These are phyloP conservation scores for Eudasyphora cyanicolor DNA, from an alignment of 2,888 invertebrate species.

Conservation along the genomic window DNA sequence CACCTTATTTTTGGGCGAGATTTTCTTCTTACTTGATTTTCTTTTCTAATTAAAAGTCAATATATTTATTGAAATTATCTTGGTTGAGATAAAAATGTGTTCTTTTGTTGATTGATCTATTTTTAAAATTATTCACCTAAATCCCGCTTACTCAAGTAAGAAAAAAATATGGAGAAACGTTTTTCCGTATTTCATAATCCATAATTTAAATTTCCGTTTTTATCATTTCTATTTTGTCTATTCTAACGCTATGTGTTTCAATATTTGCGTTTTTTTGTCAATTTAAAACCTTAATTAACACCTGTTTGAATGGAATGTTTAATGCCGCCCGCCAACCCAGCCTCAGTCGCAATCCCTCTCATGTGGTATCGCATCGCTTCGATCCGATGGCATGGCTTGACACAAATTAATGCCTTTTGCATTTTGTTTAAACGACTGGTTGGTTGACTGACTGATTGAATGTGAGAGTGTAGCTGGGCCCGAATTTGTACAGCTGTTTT, in stretches of 20 bases:
- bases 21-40: no score
- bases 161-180: no score
- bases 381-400: background rate
- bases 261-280: conserved; percentile 6
- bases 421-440: background rate
- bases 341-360: background rate
- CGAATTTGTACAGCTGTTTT: conserved; percentile 30
- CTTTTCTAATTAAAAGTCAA: no score
- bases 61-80: no score
- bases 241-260: background rate
- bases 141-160: no score
- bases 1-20: no score
- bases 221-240: background rate
- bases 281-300: conserved; percentile 24
- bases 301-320: conserved; percentile 20
- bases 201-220: background rate
- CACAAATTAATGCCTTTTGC: background rate
- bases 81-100: no score
- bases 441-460: background rate
- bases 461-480: no score
- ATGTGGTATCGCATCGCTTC: no score
- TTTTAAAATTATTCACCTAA: no score
- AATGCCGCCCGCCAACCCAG: background rate
- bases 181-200: conserved; percentile 28
- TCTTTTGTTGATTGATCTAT: no score